Evolutionary conservation across 2,888 invertebrate species (phyloP).

Genomic region (Spodoptera picta): DNA sequence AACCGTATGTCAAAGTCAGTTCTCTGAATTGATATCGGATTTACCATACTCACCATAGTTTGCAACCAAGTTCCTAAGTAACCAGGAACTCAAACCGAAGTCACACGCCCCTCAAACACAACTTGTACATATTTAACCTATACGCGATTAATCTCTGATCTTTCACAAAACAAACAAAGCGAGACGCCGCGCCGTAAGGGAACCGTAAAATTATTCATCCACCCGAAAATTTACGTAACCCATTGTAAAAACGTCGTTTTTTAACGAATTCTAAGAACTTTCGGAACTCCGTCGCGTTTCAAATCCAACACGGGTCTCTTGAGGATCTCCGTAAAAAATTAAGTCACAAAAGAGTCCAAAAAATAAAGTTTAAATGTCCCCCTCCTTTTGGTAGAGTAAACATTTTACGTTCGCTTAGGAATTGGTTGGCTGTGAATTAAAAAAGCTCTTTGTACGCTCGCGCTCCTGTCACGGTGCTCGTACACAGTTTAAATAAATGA

Average conservation of each 20-base stretch:
- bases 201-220: slow-evolving; percentile 83
- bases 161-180: slow-evolving; percentile 62
- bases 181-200: slow-evolving; percentile 61
- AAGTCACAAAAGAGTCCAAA: slow-evolving; percentile 81
- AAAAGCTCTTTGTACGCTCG: slow-evolving; percentile 66
- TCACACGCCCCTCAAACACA: slow-evolving; percentile 9
- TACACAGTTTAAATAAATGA: slow-evolving; percentile 51
- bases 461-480: slow-evolving; percentile 52
- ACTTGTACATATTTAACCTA: slow-evolving; percentile 33
- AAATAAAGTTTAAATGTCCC: slow-evolving; percentile 82
- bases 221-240: slow-evolving; percentile 76
- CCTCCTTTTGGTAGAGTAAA: slow-evolving; percentile 78
- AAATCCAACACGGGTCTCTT: slow-evolving; percentile 83
- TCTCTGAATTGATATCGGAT: no score
- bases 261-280: slow-evolving; percentile 83
- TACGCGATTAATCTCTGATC: slow-evolving; percentile 56
- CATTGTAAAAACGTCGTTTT: slow-evolving; percentile 85
- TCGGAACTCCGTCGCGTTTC: slow-evolving; percentile 78
- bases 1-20: no score
- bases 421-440: slow-evolving; percentile 74
- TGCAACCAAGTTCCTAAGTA: slow-evolving; percentile 16
- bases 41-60: no score
- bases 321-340: slow-evolving; percentile 84
- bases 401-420: slow-evolving; percentile 83
- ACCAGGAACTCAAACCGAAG: background rate